Percentiles rank a stretch among this genome's conserved stretches.
These are phyloP conservation scores for Hartigia nigra DNA, from an alignment of 2,888 invertebrate genomes.

Conservation along the genomic window DNA sequence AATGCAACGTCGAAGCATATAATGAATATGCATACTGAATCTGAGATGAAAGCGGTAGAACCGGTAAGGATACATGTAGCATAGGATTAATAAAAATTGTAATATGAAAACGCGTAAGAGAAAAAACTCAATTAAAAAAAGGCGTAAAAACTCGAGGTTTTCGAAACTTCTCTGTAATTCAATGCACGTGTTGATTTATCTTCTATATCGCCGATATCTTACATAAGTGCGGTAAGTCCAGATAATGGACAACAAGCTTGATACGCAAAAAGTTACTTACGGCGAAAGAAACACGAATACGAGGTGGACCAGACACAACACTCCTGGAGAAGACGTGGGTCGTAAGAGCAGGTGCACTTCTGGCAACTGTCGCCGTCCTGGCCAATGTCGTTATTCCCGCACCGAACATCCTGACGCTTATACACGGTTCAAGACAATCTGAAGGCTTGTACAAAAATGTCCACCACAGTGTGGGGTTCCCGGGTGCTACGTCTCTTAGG, in stretches of 20 bases:
- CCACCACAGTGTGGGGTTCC: background rate
- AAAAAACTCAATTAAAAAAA: background rate
- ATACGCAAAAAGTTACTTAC: conserved; percentile 29
- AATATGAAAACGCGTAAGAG: no score
- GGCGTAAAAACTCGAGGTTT: background rate
- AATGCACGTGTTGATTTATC: background rate
- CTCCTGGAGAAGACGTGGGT: conserved; percentile 15
- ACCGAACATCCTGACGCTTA: background rate
- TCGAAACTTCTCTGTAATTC: background rate
- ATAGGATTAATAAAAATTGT: no score
- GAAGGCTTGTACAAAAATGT: no score
- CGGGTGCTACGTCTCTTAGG: background rate
- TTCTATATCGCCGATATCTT: no score
- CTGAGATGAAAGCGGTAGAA: no score
- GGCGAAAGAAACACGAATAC: conserved; percentile 29
- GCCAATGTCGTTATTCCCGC: background rate
- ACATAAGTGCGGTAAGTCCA: no score
- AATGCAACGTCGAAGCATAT: no score
- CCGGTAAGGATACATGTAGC: no score
- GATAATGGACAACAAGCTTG: background rate
- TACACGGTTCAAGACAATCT: background rate
- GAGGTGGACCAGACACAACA: conserved; percentile 23
- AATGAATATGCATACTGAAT: no score
- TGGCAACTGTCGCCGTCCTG: no score
- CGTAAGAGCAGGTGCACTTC: no score